Percentiles rank a stretch among this genome's conserved stretches.
Evolutionary conservation across 2,797 vertebrate genomes (phyloP).

Genomic region (Sebastes umbrosus): DNA sequence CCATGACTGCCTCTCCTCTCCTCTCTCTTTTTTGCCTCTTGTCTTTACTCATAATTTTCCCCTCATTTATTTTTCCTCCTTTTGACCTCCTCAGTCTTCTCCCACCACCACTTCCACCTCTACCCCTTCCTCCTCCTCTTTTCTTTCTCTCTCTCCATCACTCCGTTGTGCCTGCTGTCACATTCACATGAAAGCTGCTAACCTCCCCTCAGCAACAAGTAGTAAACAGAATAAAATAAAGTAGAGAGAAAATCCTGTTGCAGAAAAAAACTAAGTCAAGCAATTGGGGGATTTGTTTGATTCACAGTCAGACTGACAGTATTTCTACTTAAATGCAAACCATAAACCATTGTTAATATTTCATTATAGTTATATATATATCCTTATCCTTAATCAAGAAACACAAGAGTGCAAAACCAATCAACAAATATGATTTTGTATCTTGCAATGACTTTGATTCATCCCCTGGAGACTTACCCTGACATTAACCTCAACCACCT

Average conservation of each 20-base stretch:
- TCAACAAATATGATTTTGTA: too few species aligned
- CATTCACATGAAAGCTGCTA: slow-evolving; percentile 15
- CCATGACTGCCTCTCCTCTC: slow-evolving; percentile 14
- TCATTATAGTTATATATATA: too few species aligned
- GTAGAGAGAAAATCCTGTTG: not conserved
- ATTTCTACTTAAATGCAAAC: too few species aligned
- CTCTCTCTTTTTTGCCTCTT: not conserved
- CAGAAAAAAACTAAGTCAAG: not conserved
- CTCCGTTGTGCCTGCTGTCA: slow-evolving; percentile 20
- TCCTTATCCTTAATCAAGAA: too few species aligned
- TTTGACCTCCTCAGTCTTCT: not conserved
- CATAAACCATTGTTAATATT: not conserved
- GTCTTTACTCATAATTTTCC: too few species aligned
- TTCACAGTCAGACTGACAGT: too few species aligned
- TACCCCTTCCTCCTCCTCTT: not conserved
- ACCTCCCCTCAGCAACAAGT: slow-evolving; percentile 11
- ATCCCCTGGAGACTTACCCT: not conserved
- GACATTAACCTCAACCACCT: not conserved
- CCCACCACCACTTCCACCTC: too few species aligned
- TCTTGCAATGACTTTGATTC: not conserved
- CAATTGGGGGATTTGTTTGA: too few species aligned
- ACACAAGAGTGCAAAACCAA: too few species aligned
- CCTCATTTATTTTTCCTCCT: too few species aligned
- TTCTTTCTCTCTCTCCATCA: not conserved
- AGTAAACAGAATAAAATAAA: not conserved